phyloP scores from a whole-genome alignment of 2,888 invertebrate species.

The Heliconius ethilla region DNA sequence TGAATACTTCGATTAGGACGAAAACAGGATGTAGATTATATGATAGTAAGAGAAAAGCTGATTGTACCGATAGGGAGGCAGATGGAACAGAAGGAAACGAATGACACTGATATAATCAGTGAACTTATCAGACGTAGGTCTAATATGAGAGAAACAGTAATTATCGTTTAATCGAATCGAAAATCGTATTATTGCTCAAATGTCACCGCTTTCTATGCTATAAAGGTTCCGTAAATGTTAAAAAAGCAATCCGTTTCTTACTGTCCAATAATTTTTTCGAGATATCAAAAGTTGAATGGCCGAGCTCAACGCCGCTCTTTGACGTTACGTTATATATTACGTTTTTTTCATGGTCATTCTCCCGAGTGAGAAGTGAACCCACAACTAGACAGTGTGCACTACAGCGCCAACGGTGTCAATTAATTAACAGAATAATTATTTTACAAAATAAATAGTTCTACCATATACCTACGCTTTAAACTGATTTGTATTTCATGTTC shows the following conservation, averaged over 20 bases:
- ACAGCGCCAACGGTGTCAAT: too few relatives aligned
- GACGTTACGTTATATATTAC: too few relatives aligned
- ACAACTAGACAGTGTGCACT: too few relatives aligned
- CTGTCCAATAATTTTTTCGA: not conserved
- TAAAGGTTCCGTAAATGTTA: not conserved
- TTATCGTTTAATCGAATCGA: constrained; percentile 7
- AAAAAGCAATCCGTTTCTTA: not conserved
- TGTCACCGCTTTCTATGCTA: not conserved
- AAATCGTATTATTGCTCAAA: not conserved
- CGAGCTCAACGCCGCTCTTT: not conserved
- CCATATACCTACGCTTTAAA: too few relatives aligned
- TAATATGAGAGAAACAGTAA: not conserved
- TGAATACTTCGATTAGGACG: not conserved
- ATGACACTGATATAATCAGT: constrained; percentile 13
- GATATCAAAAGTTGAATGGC: not conserved
- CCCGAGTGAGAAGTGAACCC: too few relatives aligned
- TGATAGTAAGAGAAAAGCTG: constrained; percentile 25
- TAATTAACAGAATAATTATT: too few relatives aligned
- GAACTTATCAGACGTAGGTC: constrained; percentile 1
- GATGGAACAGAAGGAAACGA: constrained; percentile 15
- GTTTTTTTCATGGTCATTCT: too few relatives aligned
- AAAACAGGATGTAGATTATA: constrained; percentile 17
- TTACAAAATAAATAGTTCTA: too few relatives aligned
- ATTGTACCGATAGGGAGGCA: constrained; percentile 17
- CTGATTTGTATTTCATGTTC: too few relatives aligned